Evolutionary conservation across 2,888 invertebrate species (phyloP).

Genomic region (Leptodirus hochenwartii): DNA sequence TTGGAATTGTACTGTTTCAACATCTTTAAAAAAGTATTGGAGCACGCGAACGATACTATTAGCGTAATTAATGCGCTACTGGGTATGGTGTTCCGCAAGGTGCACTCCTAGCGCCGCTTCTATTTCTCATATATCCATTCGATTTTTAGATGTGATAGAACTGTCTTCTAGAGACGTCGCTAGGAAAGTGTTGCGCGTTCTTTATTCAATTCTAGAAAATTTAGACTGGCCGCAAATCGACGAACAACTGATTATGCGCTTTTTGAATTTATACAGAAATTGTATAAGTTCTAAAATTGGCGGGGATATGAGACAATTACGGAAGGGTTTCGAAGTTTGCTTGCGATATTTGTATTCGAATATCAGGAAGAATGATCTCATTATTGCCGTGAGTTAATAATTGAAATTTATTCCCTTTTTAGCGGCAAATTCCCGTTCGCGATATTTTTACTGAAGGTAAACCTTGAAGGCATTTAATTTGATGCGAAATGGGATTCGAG

Average conservation of each 20-base stretch:
- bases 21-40: constrained; percentile 19
- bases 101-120: too few relatives aligned
- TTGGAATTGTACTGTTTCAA: constrained; percentile 25
- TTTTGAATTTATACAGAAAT: constrained; percentile 30
- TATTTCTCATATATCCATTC: too few relatives aligned
- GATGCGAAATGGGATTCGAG: constrained; percentile 5
- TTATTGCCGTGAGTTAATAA: constrained; percentile 23
- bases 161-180: constrained; percentile 23
- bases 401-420: not conserved
- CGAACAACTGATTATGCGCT: constrained; percentile 23
- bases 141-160: constrained; percentile 12
- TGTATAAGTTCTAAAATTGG: constrained; percentile 20
- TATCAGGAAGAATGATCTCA: constrained; percentile 28
- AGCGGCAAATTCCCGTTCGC: not conserved
- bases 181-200: constrained; percentile 29
- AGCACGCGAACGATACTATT: constrained; percentile 16
- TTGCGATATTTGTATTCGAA: constrained; percentile 32
- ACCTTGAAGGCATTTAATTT: too few relatives aligned
- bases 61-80: constrained; percentile 15
- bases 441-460: too few relatives aligned
- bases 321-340: constrained; percentile 35
- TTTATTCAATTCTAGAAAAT: constrained; percentile 31
- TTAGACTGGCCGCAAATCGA: constrained; percentile 29
- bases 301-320: constrained; percentile 19
- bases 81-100: constrained; percentile 12